phyloP scores from a whole-genome alignment of 2,797 vertebrate species.

The Sebastes iracundus region DNA sequence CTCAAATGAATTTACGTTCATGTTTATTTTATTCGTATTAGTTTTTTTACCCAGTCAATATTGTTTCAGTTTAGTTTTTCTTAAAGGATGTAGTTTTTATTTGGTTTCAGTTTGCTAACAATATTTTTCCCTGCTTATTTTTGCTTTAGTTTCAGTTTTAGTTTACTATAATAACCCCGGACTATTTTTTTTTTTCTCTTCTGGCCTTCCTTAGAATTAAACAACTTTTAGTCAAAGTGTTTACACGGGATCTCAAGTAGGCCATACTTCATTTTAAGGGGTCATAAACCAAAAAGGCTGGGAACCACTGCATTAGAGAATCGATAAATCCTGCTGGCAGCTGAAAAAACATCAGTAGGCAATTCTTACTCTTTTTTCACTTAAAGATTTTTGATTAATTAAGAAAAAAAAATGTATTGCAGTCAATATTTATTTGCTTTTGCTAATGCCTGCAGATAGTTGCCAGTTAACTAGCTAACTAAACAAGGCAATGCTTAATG shows the following conservation, averaged over 20 bases:
- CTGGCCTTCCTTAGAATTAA: not conserved
- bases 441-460: not conserved
- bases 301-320: not conserved
- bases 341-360: not conserved
- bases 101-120: too few species aligned
- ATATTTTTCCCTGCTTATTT: too few species aligned
- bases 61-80: too few species aligned
- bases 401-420: not conserved
- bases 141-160: too few species aligned
- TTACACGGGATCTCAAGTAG: not conserved
- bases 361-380: not conserved
- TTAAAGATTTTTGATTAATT: not conserved
- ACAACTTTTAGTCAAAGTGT: not conserved
- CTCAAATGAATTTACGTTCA: too few species aligned
- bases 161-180: too few species aligned
- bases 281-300: not conserved
- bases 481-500: not conserved
- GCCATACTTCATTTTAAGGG: not conserved
- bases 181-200: too few species aligned
- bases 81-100: too few species aligned
- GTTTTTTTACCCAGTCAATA: too few species aligned
- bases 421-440: not conserved
- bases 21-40: too few species aligned
- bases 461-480: not conserved
- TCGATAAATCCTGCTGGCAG: not conserved